A percentile compares a stretch with the other conserved stretches of the same genome.
phyloP scores from a whole-genome alignment of 1,140 invertebrate genomes.

The Trichonephila clavata region DNA sequence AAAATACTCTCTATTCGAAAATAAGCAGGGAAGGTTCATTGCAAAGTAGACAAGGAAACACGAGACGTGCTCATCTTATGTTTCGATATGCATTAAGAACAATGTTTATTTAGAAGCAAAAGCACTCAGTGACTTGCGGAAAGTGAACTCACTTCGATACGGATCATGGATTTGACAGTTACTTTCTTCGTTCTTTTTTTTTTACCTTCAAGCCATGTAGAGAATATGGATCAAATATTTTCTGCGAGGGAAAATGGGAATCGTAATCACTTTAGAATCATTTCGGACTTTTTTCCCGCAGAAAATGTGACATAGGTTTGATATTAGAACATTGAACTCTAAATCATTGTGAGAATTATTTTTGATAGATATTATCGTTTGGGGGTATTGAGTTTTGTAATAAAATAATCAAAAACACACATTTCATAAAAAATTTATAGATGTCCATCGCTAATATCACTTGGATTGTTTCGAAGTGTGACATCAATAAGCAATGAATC shows the following conservation, averaged over 20 bases:
- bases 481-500: no score
- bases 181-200: constrained; percentile 45
- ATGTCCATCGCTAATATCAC: no score
- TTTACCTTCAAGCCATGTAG: constrained; percentile 2
- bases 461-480: no score
- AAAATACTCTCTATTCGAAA: not conserved
- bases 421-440: no score
- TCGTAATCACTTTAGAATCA: constrained; percentile 28
- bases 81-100: constrained; percentile 59
- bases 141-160: constrained; percentile 40
- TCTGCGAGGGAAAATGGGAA: not conserved
- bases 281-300: not conserved
- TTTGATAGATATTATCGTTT: not conserved
- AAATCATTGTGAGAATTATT: not conserved
- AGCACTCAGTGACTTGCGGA: constrained; percentile 59
- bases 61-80: constrained; percentile 1
- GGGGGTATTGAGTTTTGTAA: no score
- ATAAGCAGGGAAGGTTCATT: not conserved
- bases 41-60: constrained; percentile 26
- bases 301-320: not conserved
- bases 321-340: constrained; percentile 33
- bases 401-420: no score
- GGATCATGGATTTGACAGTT: constrained; percentile 73
- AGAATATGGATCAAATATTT: constrained; percentile 71
- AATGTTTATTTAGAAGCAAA: constrained; percentile 47